Base-by-base conservation (phyloP, 2,113 vertebrate species). In the Scomber japonicus region DNA sequence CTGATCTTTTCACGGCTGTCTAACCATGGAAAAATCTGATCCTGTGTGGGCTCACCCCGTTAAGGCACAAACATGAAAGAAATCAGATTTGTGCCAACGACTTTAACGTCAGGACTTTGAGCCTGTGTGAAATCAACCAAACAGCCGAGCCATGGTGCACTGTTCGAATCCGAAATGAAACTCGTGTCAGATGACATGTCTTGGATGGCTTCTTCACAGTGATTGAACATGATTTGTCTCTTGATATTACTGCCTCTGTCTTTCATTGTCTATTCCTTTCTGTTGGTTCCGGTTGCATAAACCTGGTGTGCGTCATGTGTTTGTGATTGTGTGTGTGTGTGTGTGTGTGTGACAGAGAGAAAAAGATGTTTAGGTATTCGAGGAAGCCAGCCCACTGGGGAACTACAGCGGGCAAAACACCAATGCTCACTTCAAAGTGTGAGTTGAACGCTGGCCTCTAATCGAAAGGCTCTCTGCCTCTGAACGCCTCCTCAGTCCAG, bases 351-450 rank as follows among this genome's bases (percentile, higher is more conserved):
- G 44, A 1, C 46, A 21, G 51, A 65, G 48, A 71, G 11, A 50
- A 10, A 48, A 68, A 67, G 67, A 12, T 19, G 63, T 72, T 75
- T 53, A 31, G 57, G 50, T 40, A 69, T 54, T 81, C 16, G 71
- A 53, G 55, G 50, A 60, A 75, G 66, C 35, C 57, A 49, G 40
- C 55, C 24, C 82, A 45, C 75, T 17, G 68, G 78, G 74, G 65
- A 87, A 63, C 53, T 67, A 74, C 59, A 66, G 68, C 5, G 10
- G 73, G 59, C 54, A 79, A 74, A 60, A 73, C 48, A 78, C 61
- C 61, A 27, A 30, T 65, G 80, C 82, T 80, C 80, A 75, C 78
- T 88, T 84, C 49, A 77, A 69, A 76, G 79, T 71, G 82, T 16
- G 65, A 87, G 70, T 64, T 71, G 71, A 79, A 75, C 54, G 11